These are phyloP conservation scores for Pycnonotus jocosus DNA, from an alignment of 2,113 vertebrate species.

Conservation along the genomic window DNA sequence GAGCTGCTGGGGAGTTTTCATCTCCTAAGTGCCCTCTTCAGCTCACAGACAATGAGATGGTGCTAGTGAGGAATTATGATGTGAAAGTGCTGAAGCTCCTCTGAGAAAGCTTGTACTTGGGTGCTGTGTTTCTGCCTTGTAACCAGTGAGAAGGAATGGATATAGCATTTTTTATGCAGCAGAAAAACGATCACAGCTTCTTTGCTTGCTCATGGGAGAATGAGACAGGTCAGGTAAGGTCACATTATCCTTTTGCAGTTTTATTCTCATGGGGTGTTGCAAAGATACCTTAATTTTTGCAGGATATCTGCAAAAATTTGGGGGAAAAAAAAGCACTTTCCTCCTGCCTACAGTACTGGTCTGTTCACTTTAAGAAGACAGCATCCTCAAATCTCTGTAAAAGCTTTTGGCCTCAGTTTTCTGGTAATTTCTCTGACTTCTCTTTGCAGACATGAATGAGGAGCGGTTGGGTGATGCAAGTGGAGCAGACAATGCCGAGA, in stretches of 20 bases:
- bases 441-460: constrained; percentile 79
- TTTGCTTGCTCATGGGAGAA: background rate
- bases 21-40: background rate
- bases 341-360: accelerated
- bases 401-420: background rate
- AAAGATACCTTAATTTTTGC: background rate
- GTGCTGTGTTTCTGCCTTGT: background rate
- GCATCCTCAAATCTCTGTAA: background rate
- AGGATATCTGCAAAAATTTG: background rate
- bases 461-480: constrained; percentile 80
- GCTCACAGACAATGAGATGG: background rate
- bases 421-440: constrained; percentile 38
- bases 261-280: background rate
- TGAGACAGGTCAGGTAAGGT: background rate
- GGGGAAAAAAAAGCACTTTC: background rate
- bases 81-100: background rate
- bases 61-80: background rate
- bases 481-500: constrained; percentile 77
- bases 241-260: background rate
- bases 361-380: background rate
- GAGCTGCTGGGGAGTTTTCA: background rate
- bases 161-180: background rate
- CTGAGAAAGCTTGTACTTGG: background rate
- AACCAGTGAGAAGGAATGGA: background rate
- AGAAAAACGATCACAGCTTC: background rate